Evolutionary conservation across 2,888 invertebrate species (phyloP).

Genomic region (Byasa hedistus): DNA sequence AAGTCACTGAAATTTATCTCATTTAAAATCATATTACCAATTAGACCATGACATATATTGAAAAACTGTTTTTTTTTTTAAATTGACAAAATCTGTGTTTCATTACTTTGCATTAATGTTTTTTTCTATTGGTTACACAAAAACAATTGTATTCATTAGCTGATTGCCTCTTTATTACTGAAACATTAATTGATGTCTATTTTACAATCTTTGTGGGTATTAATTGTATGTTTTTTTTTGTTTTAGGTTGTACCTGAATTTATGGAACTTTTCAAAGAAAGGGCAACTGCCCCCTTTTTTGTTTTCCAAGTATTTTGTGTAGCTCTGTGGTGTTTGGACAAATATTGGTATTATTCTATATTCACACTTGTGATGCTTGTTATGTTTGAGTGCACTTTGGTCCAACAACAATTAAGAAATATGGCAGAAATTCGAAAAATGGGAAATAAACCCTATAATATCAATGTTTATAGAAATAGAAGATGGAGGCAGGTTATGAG

Average conservation of each 20-base stretch:
- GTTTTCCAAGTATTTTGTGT: conserved; percentile 99
- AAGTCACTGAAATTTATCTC: no score
- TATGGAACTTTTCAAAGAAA: conserved; percentile 96
- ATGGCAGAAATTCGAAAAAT: conserved; percentile 99
- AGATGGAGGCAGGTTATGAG: conserved; percentile 93
- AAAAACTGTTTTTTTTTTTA: no score
- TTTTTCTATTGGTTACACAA: no score
- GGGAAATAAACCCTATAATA: conserved; percentile 97
- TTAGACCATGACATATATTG: no score
- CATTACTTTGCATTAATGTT: no score
- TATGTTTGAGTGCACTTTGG: conserved; percentile 97
- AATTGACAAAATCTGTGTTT: no score
- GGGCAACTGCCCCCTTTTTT: conserved; percentile 99
- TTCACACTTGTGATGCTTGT: conserved; percentile 98
- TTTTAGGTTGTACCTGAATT: conserved; percentile 94
- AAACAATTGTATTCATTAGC: no score
- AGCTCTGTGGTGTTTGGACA: conserved; percentile 98
- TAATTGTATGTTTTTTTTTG: conserved; percentile 27
- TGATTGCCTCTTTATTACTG: no score
- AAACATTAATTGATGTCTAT: no score
- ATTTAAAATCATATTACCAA: no score
- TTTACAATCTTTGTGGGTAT: not conserved
- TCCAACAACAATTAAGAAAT: conserved; percentile 98
- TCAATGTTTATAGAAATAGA: conserved; percentile 93
- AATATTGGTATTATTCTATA: conserved; percentile 98